These are phyloP conservation scores for Dolomedes plantarius DNA, from an alignment of 2,888 invertebrate genomes.

Conservation along the genomic window DNA sequence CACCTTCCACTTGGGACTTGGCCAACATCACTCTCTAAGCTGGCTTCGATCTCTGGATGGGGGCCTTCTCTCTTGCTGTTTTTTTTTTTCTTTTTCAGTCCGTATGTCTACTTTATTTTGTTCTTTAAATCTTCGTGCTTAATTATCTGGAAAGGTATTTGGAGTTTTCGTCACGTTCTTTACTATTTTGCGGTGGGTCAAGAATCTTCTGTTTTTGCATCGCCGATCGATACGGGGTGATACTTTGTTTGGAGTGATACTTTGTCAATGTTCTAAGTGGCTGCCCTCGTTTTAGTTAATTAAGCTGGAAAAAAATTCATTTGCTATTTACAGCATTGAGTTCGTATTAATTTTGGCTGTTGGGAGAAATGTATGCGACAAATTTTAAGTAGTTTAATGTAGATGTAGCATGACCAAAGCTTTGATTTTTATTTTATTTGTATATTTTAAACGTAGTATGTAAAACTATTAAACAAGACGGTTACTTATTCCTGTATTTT, in stretches of 20 bases:
- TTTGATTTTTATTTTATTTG: no score
- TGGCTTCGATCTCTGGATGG: constrained; percentile 26
- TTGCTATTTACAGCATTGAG: no score
- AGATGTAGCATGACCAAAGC: no score
- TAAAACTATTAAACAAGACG: no score
- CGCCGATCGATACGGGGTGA: background rate
- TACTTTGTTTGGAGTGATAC: background rate
- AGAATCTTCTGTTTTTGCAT: background rate
- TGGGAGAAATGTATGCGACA: no score
- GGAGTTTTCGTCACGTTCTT: constrained; percentile 47
- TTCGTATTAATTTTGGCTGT: no score
- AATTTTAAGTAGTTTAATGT: no score
- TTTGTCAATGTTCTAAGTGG: background rate
- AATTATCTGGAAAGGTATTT: constrained; percentile 68
- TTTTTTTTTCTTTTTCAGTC: background rate
- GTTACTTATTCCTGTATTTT: no score
- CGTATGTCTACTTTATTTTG: constrained; percentile 4
- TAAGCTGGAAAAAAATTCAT: no score
- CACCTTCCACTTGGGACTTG: constrained; percentile 59
- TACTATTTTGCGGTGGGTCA: constrained; percentile 54
- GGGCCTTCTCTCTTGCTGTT: background rate
- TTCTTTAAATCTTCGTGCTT: constrained; percentile 33
- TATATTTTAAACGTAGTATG: no score
- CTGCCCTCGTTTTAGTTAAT: no score
- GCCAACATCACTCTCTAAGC: constrained; percentile 25